Conservation (phyloP, 2,888 invertebrate genomes). For the Agonum fuliginosum region DNA sequence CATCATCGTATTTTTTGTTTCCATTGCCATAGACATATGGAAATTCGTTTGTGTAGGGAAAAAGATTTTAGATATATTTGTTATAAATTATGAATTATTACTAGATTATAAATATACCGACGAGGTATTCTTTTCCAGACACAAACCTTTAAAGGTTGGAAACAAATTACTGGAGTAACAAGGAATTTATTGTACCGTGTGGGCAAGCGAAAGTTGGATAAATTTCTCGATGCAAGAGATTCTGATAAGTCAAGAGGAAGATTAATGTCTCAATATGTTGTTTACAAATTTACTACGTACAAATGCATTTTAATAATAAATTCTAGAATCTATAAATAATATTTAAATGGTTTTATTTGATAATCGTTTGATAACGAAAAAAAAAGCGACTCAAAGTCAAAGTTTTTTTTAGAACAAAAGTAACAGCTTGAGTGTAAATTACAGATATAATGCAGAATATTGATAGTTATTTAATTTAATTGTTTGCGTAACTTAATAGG, state of each 20-base stretch:
- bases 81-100: constrained; percentile 47
- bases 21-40: constrained; percentile 30
- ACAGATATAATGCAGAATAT: too few species aligned
- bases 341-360: constrained; percentile 22
- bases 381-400: too few species aligned
- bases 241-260: constrained; percentile 19
- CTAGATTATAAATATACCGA: constrained; percentile 2
- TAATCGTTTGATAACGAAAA: too few species aligned
- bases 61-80: constrained; percentile 52
- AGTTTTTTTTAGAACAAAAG: too few species aligned
- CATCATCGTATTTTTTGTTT: constrained; percentile 40
- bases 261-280: constrained; percentile 42
- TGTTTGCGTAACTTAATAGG: too few species aligned
- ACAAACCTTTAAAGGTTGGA: constrained; percentile 15
- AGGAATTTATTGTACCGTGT: constrained; percentile 49
- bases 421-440: too few species aligned
- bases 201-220: constrained; percentile 52
- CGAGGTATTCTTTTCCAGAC: constrained; percentile 26
- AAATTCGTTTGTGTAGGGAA: constrained; percentile 24
- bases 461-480: too few species aligned
- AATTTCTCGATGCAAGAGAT: constrained; percentile 15
- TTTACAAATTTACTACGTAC: constrained; percentile 1
- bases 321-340: too few species aligned
- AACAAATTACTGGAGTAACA: constrained; percentile 48
- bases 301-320: constrained; percentile 10